A percentile compares a stretch with the other conserved stretches of the same genome.
Conservation (phyloP, 1,140 invertebrate species). For the Papilio polyxenes region DNA sequence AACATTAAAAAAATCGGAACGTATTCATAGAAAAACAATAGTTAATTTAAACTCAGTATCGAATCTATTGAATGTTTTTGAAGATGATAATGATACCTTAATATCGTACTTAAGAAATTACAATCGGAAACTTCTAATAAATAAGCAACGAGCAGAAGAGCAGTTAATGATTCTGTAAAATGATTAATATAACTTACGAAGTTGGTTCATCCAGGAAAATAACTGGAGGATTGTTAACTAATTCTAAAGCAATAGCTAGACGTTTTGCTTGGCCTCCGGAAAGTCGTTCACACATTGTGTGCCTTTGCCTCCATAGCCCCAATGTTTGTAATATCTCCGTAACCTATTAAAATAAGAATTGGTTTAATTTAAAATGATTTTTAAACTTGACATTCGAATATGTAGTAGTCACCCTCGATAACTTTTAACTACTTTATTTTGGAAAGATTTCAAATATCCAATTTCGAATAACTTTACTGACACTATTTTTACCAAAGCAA, state of each 20-base stretch:
- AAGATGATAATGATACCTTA: neutral
- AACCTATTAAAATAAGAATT: slow-evolving; percentile 63
- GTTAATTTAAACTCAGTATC: too few relatives aligned
- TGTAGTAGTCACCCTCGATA: neutral
- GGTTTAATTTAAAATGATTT: neutral
- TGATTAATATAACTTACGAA: slow-evolving; percentile 83
- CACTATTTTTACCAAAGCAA: too few relatives aligned
- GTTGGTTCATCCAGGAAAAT: slow-evolving; percentile 97
- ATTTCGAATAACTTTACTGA: neutral
- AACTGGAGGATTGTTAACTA: slow-evolving; percentile 93
- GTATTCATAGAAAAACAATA: too few relatives aligned
- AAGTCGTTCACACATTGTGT: slow-evolving; percentile 86
- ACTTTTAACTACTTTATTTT: too few relatives aligned
- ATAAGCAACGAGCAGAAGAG: neutral
- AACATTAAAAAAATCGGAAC: too few relatives aligned
- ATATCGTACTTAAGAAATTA: too few relatives aligned
- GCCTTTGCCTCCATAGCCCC: slow-evolving; percentile 83
- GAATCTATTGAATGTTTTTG: too few relatives aligned
- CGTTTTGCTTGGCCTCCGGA: slow-evolving; percentile 95
- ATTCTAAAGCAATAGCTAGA: slow-evolving; percentile 91
- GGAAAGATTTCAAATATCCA: neutral
- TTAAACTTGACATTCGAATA: neutral
- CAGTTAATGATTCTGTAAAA: neutral
- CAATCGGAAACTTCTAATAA: too few relatives aligned
- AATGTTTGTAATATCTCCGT: slow-evolving; percentile 88